A percentile compares a stretch with the other conserved stretches of the same genome.
Evolutionary conservation across 2,888 invertebrate species (phyloP).

Genomic region (Pseudococcus viburni): DNA sequence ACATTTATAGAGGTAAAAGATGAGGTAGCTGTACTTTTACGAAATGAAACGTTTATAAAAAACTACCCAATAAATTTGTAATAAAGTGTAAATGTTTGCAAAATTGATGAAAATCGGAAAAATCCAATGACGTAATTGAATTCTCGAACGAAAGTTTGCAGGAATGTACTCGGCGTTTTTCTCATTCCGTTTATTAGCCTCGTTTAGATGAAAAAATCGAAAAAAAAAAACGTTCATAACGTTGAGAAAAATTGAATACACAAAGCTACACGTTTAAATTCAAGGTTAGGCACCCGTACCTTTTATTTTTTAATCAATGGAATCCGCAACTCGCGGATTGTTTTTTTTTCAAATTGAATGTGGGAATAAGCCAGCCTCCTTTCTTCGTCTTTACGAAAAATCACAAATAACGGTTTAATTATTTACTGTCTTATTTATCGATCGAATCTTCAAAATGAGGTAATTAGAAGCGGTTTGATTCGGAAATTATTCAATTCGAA

Average conservation of each 20-base stretch:
- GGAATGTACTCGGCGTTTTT: background rate
- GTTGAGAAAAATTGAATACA: background rate
- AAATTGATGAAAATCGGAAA: constrained; percentile 6
- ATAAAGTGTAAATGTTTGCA: constrained; percentile 17
- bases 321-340: no score
- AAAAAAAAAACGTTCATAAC: background rate
- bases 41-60: constrained; percentile 6
- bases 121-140: constrained; percentile 30
- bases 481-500: no score
- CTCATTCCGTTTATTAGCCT: background rate
- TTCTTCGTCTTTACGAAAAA: no score
- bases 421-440: no score
- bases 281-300: background rate
- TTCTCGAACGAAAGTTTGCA: background rate
- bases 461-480: no score
- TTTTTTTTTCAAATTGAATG: no score
- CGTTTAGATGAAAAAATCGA: constrained; percentile 6
- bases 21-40: background rate
- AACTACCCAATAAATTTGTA: background rate
- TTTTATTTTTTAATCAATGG: no score
- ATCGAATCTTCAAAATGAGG: no score
- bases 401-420: no score
- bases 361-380: no score
- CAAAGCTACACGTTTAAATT: background rate
- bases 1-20: constrained; percentile 26